phyloP scores from a whole-genome alignment of 2,113 vertebrate species.

The Cebidichthys violaceus region DNA sequence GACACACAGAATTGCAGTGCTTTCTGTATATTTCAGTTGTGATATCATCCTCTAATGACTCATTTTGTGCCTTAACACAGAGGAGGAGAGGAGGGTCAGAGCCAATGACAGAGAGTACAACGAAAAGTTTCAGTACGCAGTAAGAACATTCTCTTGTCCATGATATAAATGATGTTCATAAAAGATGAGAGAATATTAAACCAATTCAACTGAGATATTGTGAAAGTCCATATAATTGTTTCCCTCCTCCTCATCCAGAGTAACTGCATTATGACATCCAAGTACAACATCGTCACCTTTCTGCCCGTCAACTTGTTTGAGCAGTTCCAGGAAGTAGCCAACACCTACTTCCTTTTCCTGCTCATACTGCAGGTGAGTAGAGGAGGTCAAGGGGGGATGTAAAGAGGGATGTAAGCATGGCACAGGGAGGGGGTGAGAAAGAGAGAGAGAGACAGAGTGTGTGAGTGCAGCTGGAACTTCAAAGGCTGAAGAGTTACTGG shows the following conservation, averaged over 20 bases:
- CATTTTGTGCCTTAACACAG: conserved; percentile 79
- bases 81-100: conserved; percentile 92
- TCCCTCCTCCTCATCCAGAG: conserved; percentile 78
- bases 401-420: background rate
- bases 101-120: conserved; percentile 94
- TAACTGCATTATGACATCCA: conserved; percentile 97
- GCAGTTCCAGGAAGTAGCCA: conserved; percentile 98
- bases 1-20: background rate
- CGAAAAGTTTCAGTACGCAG: conserved; percentile 95
- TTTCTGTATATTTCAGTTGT: conserved; percentile 4
- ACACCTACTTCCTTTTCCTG: conserved; percentile 97
- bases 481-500: background rate
- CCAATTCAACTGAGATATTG: background rate
- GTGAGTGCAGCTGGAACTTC: background rate
- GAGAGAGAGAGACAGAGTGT: background rate
- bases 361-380: conserved; percentile 94
- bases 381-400: background rate
- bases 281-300: conserved; percentile 95
- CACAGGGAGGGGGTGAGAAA: background rate
- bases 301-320: conserved; percentile 97
- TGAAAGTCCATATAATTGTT: background rate
- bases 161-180: background rate
- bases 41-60: conserved; percentile 8
- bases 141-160: conserved; percentile 74
- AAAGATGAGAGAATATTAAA: background rate